A percentile compares a stretch with the other conserved stretches of the same genome.
phyloP scores from a whole-genome alignment of 2,797 vertebrate species.

The Diplodus sargus region DNA sequence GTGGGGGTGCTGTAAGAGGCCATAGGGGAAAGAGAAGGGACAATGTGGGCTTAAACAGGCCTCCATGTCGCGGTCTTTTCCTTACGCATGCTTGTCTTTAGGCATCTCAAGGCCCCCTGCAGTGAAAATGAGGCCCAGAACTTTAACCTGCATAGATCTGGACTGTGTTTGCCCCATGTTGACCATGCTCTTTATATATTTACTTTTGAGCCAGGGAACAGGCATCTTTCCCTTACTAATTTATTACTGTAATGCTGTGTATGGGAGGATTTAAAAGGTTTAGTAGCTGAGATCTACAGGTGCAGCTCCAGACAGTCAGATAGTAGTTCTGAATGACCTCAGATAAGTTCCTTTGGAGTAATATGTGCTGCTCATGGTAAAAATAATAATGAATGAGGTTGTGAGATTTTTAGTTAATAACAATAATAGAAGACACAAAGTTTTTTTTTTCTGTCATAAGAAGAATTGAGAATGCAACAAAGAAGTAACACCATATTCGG shows the following conservation, averaged over 20 bases:
- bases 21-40: constrained; percentile 75
- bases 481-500: constrained; percentile 77
- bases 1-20: constrained; percentile 80
- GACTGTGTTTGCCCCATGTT: constrained; percentile 59
- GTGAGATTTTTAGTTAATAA: not conserved
- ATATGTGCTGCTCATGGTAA: not conserved
- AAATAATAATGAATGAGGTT: not conserved
- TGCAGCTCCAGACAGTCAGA: constrained; percentile 1
- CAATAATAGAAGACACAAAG: not conserved
- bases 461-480: constrained; percentile 69
- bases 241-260: constrained; percentile 35
- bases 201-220: constrained; percentile 45
- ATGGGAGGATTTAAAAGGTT: constrained; percentile 12
- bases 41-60: constrained; percentile 86
- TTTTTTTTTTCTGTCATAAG: constrained; percentile 47
- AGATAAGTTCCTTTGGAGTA: not conserved
- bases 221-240: constrained; percentile 18
- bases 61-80: constrained; percentile 77
- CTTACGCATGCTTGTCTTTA: constrained; percentile 82
- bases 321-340: not conserved
- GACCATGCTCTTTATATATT: constrained; percentile 58
- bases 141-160: constrained; percentile 77
- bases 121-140: constrained; percentile 81
- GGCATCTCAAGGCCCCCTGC: constrained; percentile 78
- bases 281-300: constrained; percentile 28